These are phyloP conservation scores for Monochamus alternatus DNA, from an alignment of 2,888 invertebrate genomes.

Conservation along the genomic window DNA sequence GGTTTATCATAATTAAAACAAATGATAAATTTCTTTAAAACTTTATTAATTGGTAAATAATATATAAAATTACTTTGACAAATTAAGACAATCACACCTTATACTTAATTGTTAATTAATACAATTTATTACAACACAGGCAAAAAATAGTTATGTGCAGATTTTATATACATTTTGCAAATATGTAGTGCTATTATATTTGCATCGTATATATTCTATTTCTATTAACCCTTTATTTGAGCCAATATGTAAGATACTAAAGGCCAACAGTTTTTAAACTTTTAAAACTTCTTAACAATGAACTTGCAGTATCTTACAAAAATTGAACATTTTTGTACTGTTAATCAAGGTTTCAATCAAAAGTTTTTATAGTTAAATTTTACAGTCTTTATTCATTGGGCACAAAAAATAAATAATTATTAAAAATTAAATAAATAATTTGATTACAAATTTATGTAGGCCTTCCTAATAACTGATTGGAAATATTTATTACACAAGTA, in stretches of 20 bases:
- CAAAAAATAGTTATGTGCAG: slow-evolving; percentile 33
- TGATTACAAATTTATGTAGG: slow-evolving; percentile 38
- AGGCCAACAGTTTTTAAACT: slow-evolving; percentile 35
- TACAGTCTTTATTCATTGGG: slow-evolving; percentile 43
- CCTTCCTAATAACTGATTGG: slow-evolving; percentile 4
- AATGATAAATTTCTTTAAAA: slow-evolving; percentile 6
- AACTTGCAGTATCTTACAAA: slow-evolving; percentile 38
- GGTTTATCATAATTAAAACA: background rate
- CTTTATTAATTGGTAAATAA: slow-evolving; percentile 33
- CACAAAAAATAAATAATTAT: slow-evolving; percentile 5
- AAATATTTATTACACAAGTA: background rate
- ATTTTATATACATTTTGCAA: slow-evolving; percentile 33
- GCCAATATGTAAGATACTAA: slow-evolving; percentile 38
- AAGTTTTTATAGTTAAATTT: slow-evolving; percentile 20
- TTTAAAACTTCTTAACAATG: slow-evolving; percentile 33
- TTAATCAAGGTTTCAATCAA: slow-evolving; percentile 18
- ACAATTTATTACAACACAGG: slow-evolving; percentile 30
- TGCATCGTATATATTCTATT: slow-evolving; percentile 33
- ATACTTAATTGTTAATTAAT: slow-evolving; percentile 19
- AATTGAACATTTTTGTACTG: slow-evolving; percentile 40
- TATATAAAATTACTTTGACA: slow-evolving; percentile 35
- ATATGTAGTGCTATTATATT: slow-evolving; percentile 21
- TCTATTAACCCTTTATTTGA: slow-evolving; percentile 33
- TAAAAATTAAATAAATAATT: slow-evolving; percentile 21
- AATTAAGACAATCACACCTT: slow-evolving; percentile 34